Percentiles rank a stretch among this genome's conserved stretches.
These are phyloP conservation scores for Aepyceros melampus DNA, from an alignment of 2,113 vertebrate genomes.

Conservation along the genomic window DNA sequence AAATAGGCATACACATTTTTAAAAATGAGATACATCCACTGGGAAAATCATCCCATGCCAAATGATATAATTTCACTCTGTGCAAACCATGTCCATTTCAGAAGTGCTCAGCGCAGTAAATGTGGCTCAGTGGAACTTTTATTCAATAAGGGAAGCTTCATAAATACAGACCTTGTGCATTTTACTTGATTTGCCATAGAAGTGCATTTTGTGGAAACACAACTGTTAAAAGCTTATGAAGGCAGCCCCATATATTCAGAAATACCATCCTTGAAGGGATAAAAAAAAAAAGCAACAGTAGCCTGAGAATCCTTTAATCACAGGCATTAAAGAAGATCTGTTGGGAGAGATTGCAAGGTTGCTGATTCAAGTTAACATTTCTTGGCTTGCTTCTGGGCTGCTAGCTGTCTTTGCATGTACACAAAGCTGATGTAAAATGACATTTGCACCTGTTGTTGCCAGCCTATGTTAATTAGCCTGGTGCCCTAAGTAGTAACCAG, in stretches of 20 bases:
- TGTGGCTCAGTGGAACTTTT: conserved; percentile 69
- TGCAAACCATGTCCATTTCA: conserved; percentile 65
- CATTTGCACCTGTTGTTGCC: conserved; percentile 89
- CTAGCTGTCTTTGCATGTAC: conserved; percentile 77
- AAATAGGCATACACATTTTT: conserved; percentile 7
- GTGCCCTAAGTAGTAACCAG: conserved; percentile 85
- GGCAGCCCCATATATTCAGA: conserved; percentile 78
- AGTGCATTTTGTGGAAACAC: conserved; percentile 67
- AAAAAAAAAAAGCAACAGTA: conserved; percentile 74
- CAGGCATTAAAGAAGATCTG: conserved; percentile 78
- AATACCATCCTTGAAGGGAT: conserved; percentile 76
- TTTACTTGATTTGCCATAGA: conserved; percentile 75
- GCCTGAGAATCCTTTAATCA: conserved; percentile 79
- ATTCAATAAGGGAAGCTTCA: conserved; percentile 71
- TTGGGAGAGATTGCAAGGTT: conserved; percentile 79
- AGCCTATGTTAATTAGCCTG: conserved; percentile 87
- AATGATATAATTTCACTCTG: conserved; percentile 33
- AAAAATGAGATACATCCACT: conserved; percentile 33
- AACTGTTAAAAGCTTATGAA: conserved; percentile 81
- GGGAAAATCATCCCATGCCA: conserved; percentile 36
- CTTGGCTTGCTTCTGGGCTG: conserved; percentile 80
- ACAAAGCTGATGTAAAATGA: conserved; percentile 84
- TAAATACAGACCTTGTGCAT: conserved; percentile 67
- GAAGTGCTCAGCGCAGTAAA: conserved; percentile 54
- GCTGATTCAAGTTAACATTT: conserved; percentile 84